A percentile compares a stretch with the other conserved stretches of the same genome.
Conservation (phyloP, 2,888 invertebrate species). For the Priocnemis perturbator region DNA sequence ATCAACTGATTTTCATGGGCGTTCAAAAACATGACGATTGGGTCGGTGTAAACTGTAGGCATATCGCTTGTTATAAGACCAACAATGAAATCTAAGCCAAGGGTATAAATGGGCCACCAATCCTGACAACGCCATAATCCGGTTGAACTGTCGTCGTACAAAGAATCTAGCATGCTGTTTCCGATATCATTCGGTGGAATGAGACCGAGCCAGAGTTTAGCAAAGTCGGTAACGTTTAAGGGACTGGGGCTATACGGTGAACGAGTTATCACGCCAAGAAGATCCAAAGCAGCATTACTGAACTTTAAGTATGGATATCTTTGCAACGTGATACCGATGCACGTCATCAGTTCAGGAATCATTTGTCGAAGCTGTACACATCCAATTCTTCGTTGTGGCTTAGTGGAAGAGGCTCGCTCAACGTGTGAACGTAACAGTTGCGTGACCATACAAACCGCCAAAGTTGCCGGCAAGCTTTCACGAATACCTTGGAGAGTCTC, state of each 20-base stretch:
- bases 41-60: conserved; percentile 56
- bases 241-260: conserved; percentile 64
- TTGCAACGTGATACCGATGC: conserved; percentile 65
- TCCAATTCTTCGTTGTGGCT: conserved; percentile 50
- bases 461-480: conserved; percentile 68
- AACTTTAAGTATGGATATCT: conserved; percentile 66
- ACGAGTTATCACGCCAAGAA: conserved; percentile 66
- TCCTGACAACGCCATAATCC: conserved; percentile 71
- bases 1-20: conserved; percentile 70
- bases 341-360: conserved; percentile 67
- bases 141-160: conserved; percentile 66
- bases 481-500: conserved; percentile 51
- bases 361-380: conserved; percentile 66
- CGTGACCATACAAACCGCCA: conserved; percentile 68
- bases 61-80: conserved; percentile 63
- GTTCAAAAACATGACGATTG: conserved; percentile 64
- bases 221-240: conserved; percentile 66
- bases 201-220: conserved; percentile 68
- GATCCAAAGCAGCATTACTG: conserved; percentile 65
- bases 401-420: conserved; percentile 37
- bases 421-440: conserved; percentile 60
- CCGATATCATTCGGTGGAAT: conserved; percentile 67
- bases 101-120: conserved; percentile 72
- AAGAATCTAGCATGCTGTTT: conserved; percentile 66
- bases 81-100: conserved; percentile 69